phyloP scores from a whole-genome alignment of 2,797 vertebrate genomes.

The Crocodylus rhombifer region DNA sequence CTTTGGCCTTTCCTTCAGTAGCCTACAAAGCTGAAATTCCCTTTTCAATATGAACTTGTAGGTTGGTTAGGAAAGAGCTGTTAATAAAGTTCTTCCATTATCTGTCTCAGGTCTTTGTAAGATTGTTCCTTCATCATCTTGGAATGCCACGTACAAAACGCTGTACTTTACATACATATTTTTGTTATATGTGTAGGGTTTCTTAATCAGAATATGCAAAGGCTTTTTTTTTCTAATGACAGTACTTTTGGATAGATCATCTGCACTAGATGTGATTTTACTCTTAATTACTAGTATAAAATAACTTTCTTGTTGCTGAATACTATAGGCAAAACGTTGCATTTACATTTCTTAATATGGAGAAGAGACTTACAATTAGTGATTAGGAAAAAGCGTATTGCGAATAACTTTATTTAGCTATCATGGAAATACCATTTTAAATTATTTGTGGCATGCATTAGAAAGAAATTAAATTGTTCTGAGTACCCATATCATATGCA shows the following conservation, averaged over 20 bases:
- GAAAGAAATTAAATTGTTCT: background rate
- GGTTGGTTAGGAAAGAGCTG: background rate
- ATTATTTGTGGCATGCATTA: background rate
- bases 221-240: background rate
- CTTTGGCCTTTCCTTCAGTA: background rate
- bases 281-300: conserved; percentile 27
- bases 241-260: background rate
- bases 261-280: background rate
- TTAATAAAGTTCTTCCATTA: background rate
- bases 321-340: background rate
- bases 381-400: background rate
- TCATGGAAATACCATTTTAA: background rate
- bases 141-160: too few species aligned
- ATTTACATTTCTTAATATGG: conserved; percentile 18
- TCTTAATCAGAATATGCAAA: too few species aligned
- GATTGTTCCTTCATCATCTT: background rate
- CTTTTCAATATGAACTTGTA: background rate
- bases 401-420: background rate
- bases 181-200: too few species aligned
- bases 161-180: too few species aligned
- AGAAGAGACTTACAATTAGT: background rate
- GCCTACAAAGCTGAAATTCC: background rate
- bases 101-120: background rate
- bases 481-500: background rate
- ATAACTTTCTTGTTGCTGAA: background rate